Conservation (phyloP, 2,797 vertebrate genomes). For the Botia kubotai region DNA sequence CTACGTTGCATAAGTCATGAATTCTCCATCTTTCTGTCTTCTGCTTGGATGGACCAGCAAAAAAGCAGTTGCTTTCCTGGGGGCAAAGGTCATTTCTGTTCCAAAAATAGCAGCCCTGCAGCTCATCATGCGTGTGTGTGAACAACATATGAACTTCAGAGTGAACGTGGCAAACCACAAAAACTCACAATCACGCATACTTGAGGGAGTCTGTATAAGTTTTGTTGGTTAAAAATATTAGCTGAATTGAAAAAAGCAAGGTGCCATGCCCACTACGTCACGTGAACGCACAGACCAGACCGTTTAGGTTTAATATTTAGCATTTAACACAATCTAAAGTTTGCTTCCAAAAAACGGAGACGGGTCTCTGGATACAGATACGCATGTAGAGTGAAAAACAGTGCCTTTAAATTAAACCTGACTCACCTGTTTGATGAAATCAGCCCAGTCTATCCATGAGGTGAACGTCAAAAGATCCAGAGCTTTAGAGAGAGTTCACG, state of each 20-base stretch:
- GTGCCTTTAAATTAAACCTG: not conserved
- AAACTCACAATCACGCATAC: not conserved
- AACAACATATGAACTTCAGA: not conserved
- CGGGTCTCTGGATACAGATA: too few species aligned
- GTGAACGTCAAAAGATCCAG: not conserved
- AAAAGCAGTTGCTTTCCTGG: slow-evolving; percentile 19
- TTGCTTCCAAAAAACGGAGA: too few species aligned
- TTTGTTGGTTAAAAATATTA: not conserved
- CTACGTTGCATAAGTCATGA: slow-evolving; percentile 17
- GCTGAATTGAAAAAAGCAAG: too few species aligned
- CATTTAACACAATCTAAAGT: too few species aligned
- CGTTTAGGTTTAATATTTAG: too few species aligned
- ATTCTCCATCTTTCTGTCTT: not conserved
- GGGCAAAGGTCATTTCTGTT: slow-evolving; percentile 30
- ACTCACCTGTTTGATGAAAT: slow-evolving; percentile 35
- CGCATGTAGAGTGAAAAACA: not conserved
- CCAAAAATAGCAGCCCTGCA: slow-evolving; percentile 26
- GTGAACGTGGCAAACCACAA: not conserved
- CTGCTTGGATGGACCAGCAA: slow-evolving; percentile 15
- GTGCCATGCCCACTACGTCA: too few species aligned
- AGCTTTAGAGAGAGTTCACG: not conserved
- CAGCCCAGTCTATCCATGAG: slow-evolving; percentile 14
- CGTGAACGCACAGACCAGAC: too few species aligned
- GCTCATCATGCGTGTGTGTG: not conserved
- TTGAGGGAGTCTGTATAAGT: not conserved